These are phyloP conservation scores for Apodemus sylvaticus DNA, from an alignment of 2,113 vertebrate species.

Conservation along the genomic window DNA sequence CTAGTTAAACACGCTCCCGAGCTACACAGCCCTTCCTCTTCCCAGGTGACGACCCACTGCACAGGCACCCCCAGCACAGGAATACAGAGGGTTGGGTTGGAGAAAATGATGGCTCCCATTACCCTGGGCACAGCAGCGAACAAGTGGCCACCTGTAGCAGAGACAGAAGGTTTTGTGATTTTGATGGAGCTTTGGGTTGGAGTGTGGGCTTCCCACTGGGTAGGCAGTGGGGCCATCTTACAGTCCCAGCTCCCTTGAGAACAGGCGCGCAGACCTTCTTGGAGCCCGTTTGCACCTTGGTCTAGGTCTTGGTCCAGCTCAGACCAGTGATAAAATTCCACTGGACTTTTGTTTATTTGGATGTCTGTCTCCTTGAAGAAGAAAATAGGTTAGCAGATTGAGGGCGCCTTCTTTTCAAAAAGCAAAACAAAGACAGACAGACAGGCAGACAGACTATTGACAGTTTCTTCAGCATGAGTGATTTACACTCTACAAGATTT, in stretches of 20 bases:
- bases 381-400: neutral
- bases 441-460: neutral
- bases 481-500: neutral
- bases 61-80: neutral
- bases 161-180: neutral
- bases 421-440: neutral
- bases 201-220: neutral
- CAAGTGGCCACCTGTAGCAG: neutral
- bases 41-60: neutral
- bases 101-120: neutral
- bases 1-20: neutral
- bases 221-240: neutral
- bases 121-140: neutral
- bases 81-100: neutral
- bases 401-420: neutral
- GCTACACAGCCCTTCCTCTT: neutral
- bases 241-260: neutral
- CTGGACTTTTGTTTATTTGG: neutral
- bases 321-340: neutral
- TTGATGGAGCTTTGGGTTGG: neutral
- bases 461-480: neutral
- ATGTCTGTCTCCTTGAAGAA: neutral
- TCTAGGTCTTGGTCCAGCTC: neutral
- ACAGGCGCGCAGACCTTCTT: neutral
- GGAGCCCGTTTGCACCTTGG: neutral